Conservation (phyloP, 2,888 invertebrate species). For the Andrena hattorfiana region DNA sequence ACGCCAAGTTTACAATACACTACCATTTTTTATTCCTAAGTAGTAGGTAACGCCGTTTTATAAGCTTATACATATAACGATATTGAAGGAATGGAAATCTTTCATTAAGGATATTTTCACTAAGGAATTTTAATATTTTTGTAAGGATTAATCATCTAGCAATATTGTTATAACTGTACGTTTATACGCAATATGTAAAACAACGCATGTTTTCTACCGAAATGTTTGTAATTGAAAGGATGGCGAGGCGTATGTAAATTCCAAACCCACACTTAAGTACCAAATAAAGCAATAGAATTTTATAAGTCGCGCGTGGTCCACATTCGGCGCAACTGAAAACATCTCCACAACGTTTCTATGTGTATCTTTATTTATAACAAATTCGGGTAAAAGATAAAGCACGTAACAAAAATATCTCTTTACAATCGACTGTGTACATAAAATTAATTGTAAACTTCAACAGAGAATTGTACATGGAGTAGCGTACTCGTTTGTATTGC, state of each 20-base stretch:
- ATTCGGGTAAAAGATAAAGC: slow-evolving; percentile 29
- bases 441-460: slow-evolving; percentile 22
- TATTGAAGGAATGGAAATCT: slow-evolving; percentile 40
- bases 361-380: slow-evolving; percentile 46
- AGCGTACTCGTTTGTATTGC: neutral
- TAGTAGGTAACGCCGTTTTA: slow-evolving; percentile 37
- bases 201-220: slow-evolving; percentile 39
- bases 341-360: slow-evolving; percentile 18
- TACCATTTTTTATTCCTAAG: slow-evolving; percentile 29
- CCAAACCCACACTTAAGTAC: slow-evolving; percentile 28
- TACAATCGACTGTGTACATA: slow-evolving; percentile 17
- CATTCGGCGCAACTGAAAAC: slow-evolving; percentile 6
- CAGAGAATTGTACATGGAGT: slow-evolving; percentile 33
- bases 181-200: slow-evolving; percentile 35
- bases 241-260: slow-evolving; percentile 24
- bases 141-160: slow-evolving; percentile 48
- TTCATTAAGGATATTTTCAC: slow-evolving; percentile 11
- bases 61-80: slow-evolving; percentile 47
- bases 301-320: neutral
- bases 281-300: slow-evolving; percentile 50
- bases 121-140: slow-evolving; percentile 53
- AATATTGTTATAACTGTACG: slow-evolving; percentile 50
- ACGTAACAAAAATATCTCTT: slow-evolving; percentile 55
- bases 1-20: slow-evolving; percentile 10
- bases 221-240: slow-evolving; percentile 37